Percentiles rank a stretch among this genome's conserved stretches.
phyloP scores from a whole-genome alignment of 2,113 vertebrate genomes.

The Pterocles orientalis region DNA sequence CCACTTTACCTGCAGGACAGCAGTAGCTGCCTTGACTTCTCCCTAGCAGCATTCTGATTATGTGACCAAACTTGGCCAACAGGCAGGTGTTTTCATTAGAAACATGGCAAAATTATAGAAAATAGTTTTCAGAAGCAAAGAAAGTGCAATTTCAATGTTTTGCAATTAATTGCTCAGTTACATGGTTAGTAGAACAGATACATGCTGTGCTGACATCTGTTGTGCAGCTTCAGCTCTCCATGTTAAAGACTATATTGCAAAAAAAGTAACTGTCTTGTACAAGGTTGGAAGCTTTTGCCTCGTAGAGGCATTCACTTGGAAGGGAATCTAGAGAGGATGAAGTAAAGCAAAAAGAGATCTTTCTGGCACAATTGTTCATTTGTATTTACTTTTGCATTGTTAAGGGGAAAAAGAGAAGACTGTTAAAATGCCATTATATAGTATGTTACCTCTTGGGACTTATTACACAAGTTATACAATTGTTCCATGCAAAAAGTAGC shows the following conservation, averaged over 20 bases:
- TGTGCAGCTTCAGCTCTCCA: background rate
- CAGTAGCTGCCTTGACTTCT: conserved; percentile 8
- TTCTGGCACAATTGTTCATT: conserved; percentile 38
- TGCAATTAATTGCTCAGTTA: background rate
- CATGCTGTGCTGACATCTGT: background rate
- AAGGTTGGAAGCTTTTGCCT: background rate
- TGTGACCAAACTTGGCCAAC: conserved; percentile 10
- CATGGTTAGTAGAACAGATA: background rate
- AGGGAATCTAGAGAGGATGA: conserved; percentile 46
- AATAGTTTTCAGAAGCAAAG: background rate
- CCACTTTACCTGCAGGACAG: background rate
- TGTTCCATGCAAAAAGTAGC: background rate
- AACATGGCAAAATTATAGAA: background rate
- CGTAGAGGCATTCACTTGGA: conserved; percentile 2
- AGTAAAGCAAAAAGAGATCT: conserved; percentile 58
- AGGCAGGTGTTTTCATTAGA: background rate
- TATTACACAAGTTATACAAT: background rate
- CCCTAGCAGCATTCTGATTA: background rate
- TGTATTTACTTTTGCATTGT: conserved; percentile 64
- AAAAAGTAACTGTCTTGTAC: background rate
- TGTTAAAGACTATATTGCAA: background rate
- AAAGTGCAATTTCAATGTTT: background rate
- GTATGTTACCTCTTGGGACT: background rate
- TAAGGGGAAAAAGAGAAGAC: conserved; percentile 26
- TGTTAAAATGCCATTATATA: conserved; percentile 53